A percentile compares a stretch with the other conserved stretches of the same genome.
Conservation (phyloP, 2,797 vertebrate genomes). For the Florisuga fusca region DNA sequence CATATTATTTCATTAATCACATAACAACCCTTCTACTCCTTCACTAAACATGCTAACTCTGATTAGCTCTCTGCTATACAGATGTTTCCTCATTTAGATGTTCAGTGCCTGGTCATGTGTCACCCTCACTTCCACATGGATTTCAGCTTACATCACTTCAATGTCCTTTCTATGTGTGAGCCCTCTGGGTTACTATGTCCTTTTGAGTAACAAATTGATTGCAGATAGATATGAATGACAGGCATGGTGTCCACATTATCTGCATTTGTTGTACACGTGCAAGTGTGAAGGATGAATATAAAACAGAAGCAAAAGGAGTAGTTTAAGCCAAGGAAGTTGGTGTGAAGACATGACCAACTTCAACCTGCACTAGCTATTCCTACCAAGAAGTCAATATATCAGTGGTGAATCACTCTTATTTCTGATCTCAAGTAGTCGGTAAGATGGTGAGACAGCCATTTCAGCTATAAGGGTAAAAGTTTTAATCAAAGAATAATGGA, state of each 20-base stretch:
- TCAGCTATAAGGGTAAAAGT: neutral
- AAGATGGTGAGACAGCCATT: neutral
- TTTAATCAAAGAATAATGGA: neutral
- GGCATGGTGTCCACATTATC: neutral
- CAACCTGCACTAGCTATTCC: neutral
- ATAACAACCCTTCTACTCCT: slow-evolving; percentile 42
- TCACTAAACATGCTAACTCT: slow-evolving; percentile 17
- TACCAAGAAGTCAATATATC: neutral
- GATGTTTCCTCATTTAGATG: slow-evolving; percentile 57
- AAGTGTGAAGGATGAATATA: neutral
- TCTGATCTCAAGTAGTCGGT: neutral
- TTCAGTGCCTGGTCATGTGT: slow-evolving; percentile 32
- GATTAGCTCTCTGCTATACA: slow-evolving; percentile 37
- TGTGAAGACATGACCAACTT: neutral
- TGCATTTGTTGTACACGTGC: neutral
- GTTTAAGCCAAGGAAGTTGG: neutral
- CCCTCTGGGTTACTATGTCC: slow-evolving; percentile 16
- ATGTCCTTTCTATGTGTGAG: neutral
- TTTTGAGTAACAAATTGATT: slow-evolving; percentile 23
- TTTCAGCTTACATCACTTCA: slow-evolving; percentile 37
- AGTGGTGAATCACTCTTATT: neutral
- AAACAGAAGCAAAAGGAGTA: neutral
- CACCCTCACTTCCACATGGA: slow-evolving; percentile 15
- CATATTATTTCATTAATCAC: slow-evolving; percentile 66
- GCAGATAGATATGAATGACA: neutral